Base-by-base conservation (phyloP, 2,797 vertebrate species). In the Notolabrus celidotus region DNA sequence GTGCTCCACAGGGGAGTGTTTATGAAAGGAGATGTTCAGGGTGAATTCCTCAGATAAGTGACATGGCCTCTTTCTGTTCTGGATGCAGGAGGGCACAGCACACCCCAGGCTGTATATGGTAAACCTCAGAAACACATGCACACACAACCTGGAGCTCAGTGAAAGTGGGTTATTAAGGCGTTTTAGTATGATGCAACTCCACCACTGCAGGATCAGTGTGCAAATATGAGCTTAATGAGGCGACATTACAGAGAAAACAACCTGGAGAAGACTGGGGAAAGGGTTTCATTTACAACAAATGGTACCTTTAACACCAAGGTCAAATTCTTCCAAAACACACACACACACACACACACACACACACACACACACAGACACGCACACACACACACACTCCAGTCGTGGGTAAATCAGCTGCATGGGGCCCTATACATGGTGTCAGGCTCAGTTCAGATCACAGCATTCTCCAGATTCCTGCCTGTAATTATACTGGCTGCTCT, bases 1-100 rank as follows among this genome's bases (percentile, higher is more conserved):
- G 69, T 73, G 71, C 77, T 86, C 87, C 73, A 87, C 90, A 88
- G 83, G 79, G 69, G 57, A 87, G 88, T 93, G 92, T 91, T 93
- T 90, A 91, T 91, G 87, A 89, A 91, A 72, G 62, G 73, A 89
- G 85, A 86, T 82, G 82, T 82, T 85, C 76, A 63, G 87, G 78
- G 77, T 86, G 77, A 87, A 91, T 93, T 93, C 85, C 90, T 88
- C 89, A 92, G 86, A 89, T 90, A 91, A 86, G 85, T 90, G 90
- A 83, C 85, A 89, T 73, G 77, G 79, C 77, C 82, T 71, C 85
- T 82, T 43, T 74, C 74, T 85, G 82, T 69, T 75, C 60, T 70
- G 76, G 68, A 73, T 73, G 76, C 67, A 51, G 60, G 41, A 53
- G 62, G 83, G 79, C 53, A 27, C 56, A 66, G 59, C 58, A 75